Percentiles rank a stretch among this genome's conserved stretches.
phyloP scores from a whole-genome alignment of 2,888 invertebrate genomes.

The Hermaeophaga mercurialis region DNA sequence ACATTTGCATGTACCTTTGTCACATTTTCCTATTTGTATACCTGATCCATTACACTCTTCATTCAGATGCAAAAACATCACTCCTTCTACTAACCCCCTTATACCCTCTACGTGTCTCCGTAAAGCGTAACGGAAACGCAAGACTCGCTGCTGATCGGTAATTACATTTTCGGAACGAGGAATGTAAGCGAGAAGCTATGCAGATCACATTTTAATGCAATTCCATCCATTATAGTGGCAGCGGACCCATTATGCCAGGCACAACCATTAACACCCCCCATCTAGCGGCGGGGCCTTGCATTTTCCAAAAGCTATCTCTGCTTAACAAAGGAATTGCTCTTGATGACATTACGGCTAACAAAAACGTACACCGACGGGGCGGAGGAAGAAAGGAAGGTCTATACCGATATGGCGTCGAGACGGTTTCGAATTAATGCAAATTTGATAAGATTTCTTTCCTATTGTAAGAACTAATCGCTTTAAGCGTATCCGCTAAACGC shows the following conservation, averaged over 20 bases:
- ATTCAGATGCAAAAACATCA: slow-evolving; percentile 3
- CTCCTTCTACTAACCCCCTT: not conserved
- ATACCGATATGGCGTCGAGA: slow-evolving; percentile 2
- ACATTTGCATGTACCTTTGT: no score
- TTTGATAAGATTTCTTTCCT: slow-evolving; percentile 10
- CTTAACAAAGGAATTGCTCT: slow-evolving; percentile 53
- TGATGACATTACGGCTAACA: slow-evolving; percentile 52
- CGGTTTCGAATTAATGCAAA: slow-evolving; percentile 14
- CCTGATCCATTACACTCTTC: not conserved
- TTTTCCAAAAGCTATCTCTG: slow-evolving; percentile 57
- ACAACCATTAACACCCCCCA: slow-evolving; percentile 58
- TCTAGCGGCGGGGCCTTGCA: slow-evolving; percentile 52
- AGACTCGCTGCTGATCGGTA: slow-evolving; percentile 47
- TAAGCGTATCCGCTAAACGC: not conserved
- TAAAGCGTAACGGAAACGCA: slow-evolving; percentile 49
- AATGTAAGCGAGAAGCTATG: slow-evolving; percentile 56
- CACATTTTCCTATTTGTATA: not conserved
- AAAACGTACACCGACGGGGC: slow-evolving; percentile 36
- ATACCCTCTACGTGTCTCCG: slow-evolving; percentile 9
- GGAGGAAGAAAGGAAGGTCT: not conserved
- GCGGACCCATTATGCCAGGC: slow-evolving; percentile 44
- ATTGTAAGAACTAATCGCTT: slow-evolving; percentile 3
- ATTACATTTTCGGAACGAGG: slow-evolving; percentile 53
- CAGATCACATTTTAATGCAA: slow-evolving; percentile 62
- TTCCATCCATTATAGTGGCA: slow-evolving; percentile 59